Evolutionary conservation across 2,888 invertebrate genomes (phyloP), one percentile per base, ranked within the genome.

Genomic region (Microplitis deprimator): DNA sequence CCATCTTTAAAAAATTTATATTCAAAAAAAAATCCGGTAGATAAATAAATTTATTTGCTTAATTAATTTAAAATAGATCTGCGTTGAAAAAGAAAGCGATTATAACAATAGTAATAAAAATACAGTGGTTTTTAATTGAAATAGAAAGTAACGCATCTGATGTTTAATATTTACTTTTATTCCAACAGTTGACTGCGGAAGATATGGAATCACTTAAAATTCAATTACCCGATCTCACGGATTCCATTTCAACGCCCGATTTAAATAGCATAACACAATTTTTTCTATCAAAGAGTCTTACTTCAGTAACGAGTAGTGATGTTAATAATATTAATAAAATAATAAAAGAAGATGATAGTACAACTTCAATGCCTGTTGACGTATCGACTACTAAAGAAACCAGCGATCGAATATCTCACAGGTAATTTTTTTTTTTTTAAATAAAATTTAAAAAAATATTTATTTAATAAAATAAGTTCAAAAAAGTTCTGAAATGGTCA

Each of bases 201-300:
- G 91, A 96, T 84, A 92, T 96, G 64, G 93, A 94, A 73, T 91
- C 91, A 68, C 91, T 96, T 38, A 91, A 93, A 13, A 90, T 90
- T 6, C 91, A 93, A 75, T 91, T 96, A 82, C 96, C 96, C 0
- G 93, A 94, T 74, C 89, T 96, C 65, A 92, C 93, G 1, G 91
- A 92, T 8, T 92, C 93, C 81, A 91, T 95, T 69, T 93, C 93
- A 2, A 90, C 92, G 77, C 94, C 94, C 68, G 94, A 96, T 87
- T 92, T 95, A 91, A 92, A 93, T 68, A 90, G 92, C 70, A 93
- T 94, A 75, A 93, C 94, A 73, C 93, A 94, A 85, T 95, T 95
- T 89, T 95, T 96, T 87, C 91, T 91, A 69, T 92, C 93, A 68
- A 93, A 89, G 77, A 89, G 88, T 73, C 80, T 89, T 4, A 85